phyloP scores from a whole-genome alignment of 2,797 vertebrate genomes.

The Setipinna tenuifilis region DNA sequence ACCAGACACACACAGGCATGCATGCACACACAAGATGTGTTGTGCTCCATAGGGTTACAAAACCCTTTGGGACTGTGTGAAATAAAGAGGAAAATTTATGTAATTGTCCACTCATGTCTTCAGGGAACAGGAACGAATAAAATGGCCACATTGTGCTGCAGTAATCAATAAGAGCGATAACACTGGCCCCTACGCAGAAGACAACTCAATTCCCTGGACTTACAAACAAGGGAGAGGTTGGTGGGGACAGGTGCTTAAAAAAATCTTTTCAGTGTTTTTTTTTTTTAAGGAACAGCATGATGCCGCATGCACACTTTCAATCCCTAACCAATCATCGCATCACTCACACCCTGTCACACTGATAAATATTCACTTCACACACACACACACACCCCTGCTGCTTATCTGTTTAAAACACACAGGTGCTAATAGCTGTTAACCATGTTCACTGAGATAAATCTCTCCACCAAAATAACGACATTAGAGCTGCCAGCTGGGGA shows the following conservation, averaged over 20 bases:
- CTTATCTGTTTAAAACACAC: not conserved
- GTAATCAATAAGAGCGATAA: constrained; percentile 17
- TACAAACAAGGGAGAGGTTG: not conserved
- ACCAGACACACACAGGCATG: not conserved
- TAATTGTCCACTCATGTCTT: not conserved
- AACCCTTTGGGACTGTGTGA: not conserved
- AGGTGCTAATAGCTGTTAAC: not conserved
- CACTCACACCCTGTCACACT: not conserved
- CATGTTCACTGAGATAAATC: not conserved
- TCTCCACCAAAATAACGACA: not conserved
- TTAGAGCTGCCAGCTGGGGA: not conserved
- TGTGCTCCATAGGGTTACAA: not conserved
- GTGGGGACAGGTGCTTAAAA: not conserved
- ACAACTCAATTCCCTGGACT: constrained; percentile 2
- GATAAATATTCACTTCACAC: not conserved
- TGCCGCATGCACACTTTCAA: not conserved
- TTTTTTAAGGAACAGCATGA: not conserved
- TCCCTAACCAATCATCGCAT: not conserved
- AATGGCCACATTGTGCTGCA: not conserved
- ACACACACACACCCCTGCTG: not conserved
- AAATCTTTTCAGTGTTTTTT: not conserved
- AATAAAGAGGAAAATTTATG: not conserved
- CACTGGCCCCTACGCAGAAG: not conserved
- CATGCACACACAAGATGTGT: not conserved
- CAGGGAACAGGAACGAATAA: not conserved